Percentiles rank a stretch among this genome's conserved stretches.
Conservation (phyloP, 2,797 vertebrate genomes). For the Petrocephalus schoutedeni region DNA sequence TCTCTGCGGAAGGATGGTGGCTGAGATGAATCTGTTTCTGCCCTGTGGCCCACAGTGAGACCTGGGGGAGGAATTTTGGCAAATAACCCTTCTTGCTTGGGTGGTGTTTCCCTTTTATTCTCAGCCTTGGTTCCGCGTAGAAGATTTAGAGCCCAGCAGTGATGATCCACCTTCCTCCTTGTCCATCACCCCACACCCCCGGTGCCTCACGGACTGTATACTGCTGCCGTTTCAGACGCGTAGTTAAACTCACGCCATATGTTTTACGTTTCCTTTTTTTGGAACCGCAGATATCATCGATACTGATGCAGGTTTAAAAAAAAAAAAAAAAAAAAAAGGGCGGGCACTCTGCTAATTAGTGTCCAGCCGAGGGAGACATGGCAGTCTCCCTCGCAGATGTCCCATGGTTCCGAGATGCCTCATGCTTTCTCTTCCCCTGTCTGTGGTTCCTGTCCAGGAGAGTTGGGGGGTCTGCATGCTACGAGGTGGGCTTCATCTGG, state of each 20-base stretch:
- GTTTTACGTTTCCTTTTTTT: neutral
- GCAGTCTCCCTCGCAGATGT: neutral
- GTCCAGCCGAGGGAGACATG: neutral
- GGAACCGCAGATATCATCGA: neutral
- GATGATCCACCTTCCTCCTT: neutral
- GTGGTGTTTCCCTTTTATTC: neutral
- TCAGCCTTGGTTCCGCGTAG: neutral
- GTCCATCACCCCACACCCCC: neutral
- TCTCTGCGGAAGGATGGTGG: neutral
- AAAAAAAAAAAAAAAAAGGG: neutral
- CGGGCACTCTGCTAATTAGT: neutral
- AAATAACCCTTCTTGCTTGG: neutral
- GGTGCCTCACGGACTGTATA: neutral
- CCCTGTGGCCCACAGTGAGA: neutral
- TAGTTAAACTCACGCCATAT: neutral
- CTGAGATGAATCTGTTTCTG: neutral
- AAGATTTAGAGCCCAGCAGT: neutral
- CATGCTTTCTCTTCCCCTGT: neutral
- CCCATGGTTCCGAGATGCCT: neutral
- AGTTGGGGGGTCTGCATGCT: neutral
- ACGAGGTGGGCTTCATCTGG: neutral
- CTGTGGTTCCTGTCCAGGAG: neutral
- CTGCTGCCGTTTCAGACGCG: neutral
- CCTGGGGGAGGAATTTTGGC: neutral
- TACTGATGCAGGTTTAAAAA: neutral